phyloP scores from a whole-genome alignment of 2,113 vertebrate species.

The Dolichallabes microphthalmus region DNA sequence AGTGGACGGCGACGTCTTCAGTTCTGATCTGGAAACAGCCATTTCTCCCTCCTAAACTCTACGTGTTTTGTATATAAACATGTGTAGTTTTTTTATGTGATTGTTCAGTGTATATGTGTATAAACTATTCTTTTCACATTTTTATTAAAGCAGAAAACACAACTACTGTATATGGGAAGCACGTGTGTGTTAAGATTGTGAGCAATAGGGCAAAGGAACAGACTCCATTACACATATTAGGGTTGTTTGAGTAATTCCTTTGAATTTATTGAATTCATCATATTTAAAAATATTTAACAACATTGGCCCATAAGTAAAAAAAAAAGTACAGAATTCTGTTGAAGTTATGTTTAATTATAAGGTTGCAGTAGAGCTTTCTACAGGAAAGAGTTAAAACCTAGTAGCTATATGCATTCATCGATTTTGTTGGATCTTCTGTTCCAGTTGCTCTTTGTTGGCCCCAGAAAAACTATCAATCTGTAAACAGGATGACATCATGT shows the following conservation, averaged over 20 bases:
- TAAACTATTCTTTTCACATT: constrained; percentile 75
- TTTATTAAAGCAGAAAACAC: constrained; percentile 79
- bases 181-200: background rate
- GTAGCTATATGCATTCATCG: background rate
- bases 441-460: background rate
- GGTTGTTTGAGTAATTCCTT: constrained; percentile 12
- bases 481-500: background rate
- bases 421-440: accelerated
- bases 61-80: constrained; percentile 75
- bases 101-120: constrained; percentile 76
- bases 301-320: background rate
- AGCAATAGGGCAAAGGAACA: too few species aligned
- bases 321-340: background rate
- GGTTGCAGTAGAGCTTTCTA: background rate
- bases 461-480: constrained; percentile 66
- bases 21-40: constrained; percentile 59
- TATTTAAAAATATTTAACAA: background rate
- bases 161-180: constrained; percentile 31
- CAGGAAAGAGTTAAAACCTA: background rate
- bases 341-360: background rate
- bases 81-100: constrained; percentile 74
- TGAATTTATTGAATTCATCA: constrained; percentile 54
- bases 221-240: background rate
- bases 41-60: constrained; percentile 51
- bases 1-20: constrained; percentile 63